Conservation (phyloP, 2,888 invertebrate species). For the Muschampia plurimacula region DNA sequence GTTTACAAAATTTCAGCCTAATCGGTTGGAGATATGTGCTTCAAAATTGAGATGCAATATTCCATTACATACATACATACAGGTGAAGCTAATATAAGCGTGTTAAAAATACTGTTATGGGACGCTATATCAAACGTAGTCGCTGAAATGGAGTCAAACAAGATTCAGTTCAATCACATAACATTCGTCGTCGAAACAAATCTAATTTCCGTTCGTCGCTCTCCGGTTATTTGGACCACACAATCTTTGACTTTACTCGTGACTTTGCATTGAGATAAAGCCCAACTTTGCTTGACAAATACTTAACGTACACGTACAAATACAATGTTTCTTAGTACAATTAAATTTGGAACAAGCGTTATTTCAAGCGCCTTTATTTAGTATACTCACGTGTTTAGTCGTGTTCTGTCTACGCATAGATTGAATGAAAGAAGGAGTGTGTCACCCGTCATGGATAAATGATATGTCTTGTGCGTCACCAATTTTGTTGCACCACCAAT, state of each 20-base stretch:
- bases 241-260: no score
- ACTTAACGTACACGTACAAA: not conserved
- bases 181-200: conserved; percentile 29
- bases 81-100: no score
- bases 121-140: not conserved
- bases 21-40: no score
- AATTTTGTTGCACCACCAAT: no score
- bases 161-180: conserved; percentile 21
- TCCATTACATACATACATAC: no score
- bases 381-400: not conserved
- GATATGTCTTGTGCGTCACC: not conserved
- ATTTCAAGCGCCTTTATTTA: not conserved
- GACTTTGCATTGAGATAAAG: not conserved
- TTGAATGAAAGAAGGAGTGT: not conserved
- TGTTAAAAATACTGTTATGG: not conserved
- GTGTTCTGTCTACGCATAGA: not conserved
- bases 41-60: no score
- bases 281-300: conserved; percentile 3
- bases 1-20: not conserved
- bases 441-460: not conserved
- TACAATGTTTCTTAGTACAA: not conserved
- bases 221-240: not conserved
- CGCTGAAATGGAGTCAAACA: conserved; percentile 7
- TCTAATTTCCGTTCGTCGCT: conserved; percentile 18
- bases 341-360: not conserved